Evolutionary conservation across 53 echinoderm and acorn worm species (phyloP), one percentile per base, ranked within the genome.

Genomic region (Zoroaster sp.): DNA sequence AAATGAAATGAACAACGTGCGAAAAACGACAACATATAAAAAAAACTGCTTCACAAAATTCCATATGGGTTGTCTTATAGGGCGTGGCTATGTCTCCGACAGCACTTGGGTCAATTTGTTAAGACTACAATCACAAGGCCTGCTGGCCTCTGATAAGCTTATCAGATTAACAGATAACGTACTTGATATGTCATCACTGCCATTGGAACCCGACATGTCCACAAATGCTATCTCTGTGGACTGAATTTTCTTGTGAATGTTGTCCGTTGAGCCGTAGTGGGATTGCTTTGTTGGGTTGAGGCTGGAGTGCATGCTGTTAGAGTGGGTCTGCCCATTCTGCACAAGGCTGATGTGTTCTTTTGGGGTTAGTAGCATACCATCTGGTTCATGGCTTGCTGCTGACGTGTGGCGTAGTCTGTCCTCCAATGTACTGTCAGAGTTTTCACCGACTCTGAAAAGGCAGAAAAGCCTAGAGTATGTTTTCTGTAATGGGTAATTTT

Each of bases 391-490:
- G 66, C 32, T 13, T 21, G 42, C 18, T 36, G 20, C 49, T 35
- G 85, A 11, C 9, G 70, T 40, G 23, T 79, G 89, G 32, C 53
- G 92, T 12, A 92, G 91, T 63, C 35, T 92, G 80, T 71, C 92
- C 66, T 66, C 37, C n/a, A 92, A 46, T 15, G 92, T 72, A 23
- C 43, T 45, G 81, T 89, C 83, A 4, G 87, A 88, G 10, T 88
- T 74, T 31, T 92, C 92, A 35, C 92, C 92, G 76, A 86, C 92
- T 69, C 92, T 92, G 51, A 46, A 83, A 65, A n/a, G n/a, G n/a
- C n/a, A n/a, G n/a, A n/a, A n/a, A n/a, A n/a, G n/a, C n/a, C n/a
- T n/a, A n/a, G n/a, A n/a, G n/a, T n/a, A n/a, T n/a, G n/a, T n/a
- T n/a, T n/a, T n/a, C n/a, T n/a, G n/a, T n/a, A n/a, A n/a, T n/a